Conservation (phyloP, 2,113 vertebrate genomes). For the Thryonomys swinderianus region DNA sequence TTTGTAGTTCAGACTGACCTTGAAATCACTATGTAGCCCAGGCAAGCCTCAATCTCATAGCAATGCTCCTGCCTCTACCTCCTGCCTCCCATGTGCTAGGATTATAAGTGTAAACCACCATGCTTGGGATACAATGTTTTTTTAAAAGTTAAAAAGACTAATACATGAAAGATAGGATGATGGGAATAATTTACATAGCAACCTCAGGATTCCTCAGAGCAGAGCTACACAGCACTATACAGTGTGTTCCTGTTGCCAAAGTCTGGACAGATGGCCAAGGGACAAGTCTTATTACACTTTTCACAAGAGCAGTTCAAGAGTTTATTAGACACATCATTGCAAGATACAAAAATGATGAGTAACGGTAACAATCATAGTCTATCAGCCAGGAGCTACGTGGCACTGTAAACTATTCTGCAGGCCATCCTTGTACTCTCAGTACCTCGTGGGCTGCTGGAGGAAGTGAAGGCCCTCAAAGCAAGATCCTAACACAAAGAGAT, state of each 20-base stretch:
- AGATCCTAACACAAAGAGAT: conserved; percentile 11
- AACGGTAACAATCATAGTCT: neutral
- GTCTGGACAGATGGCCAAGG: neutral
- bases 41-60: no score
- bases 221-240: neutral
- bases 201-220: neutral
- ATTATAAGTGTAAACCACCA: no score
- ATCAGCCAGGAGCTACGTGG: neutral
- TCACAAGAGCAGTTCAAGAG: conserved; percentile 51
- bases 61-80: no score
- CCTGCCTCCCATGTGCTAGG: no score
- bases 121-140: neutral
- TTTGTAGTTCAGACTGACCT: no score
- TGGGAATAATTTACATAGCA: neutral
- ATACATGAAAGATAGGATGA: neutral
- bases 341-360: conserved; percentile 63
- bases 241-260: neutral
- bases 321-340: conserved; percentile 73
- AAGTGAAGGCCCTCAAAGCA: conserved; percentile 1
- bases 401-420: neutral
- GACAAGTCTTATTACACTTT: conserved; percentile 6
- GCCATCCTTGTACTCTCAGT: neutral
- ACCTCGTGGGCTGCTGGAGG: neutral
- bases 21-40: no score
- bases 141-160: neutral